Conservation (phyloP, 2,797 vertebrate genomes). For the Microchirus variegatus region DNA sequence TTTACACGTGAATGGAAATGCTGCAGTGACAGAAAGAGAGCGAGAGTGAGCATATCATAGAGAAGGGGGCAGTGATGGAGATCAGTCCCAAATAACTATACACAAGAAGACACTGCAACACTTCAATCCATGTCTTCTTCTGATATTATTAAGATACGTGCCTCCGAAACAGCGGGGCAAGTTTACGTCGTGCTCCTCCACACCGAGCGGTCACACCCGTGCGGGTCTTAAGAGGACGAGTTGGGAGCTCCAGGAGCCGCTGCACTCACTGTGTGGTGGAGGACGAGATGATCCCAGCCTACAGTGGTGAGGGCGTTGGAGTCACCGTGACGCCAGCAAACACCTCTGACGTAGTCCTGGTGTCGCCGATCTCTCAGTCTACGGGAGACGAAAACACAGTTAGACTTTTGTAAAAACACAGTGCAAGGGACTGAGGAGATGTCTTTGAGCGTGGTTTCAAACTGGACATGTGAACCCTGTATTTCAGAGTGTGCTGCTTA, state of each 20-base stretch:
- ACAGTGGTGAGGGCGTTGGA: conserved; percentile 88
- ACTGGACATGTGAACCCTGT: no score
- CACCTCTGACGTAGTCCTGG: conserved; percentile 90
- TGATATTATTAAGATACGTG: conserved; percentile 9
- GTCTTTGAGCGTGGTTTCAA: no score
- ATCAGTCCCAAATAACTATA: conserved; percentile 5
- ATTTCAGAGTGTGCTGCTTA: no score
- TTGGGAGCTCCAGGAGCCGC: conserved; percentile 24
- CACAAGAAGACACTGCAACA: conserved; percentile 1
- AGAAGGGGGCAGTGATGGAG: not conserved
- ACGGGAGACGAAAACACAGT: conserved; percentile 26
- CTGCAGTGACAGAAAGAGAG: conserved; percentile 8
- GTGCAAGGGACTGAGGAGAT: no score
- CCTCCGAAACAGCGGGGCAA: conserved; percentile 9
- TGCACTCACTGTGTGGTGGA: conserved; percentile 85
- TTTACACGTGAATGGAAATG: conserved; percentile 24
- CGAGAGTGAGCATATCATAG: not conserved
- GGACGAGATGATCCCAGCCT: conserved; percentile 96
- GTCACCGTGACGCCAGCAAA: conserved; percentile 87
- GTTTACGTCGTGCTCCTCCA: not conserved
- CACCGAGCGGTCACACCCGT: not conserved
- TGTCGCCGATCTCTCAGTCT: conserved; percentile 89
- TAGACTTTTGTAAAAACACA: not conserved
- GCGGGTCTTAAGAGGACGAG: conserved; percentile 58
- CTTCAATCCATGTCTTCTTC: conserved; percentile 12